phyloP scores from a whole-genome alignment of 2,797 vertebrate genomes.

The Scolopax rusticola region DNA sequence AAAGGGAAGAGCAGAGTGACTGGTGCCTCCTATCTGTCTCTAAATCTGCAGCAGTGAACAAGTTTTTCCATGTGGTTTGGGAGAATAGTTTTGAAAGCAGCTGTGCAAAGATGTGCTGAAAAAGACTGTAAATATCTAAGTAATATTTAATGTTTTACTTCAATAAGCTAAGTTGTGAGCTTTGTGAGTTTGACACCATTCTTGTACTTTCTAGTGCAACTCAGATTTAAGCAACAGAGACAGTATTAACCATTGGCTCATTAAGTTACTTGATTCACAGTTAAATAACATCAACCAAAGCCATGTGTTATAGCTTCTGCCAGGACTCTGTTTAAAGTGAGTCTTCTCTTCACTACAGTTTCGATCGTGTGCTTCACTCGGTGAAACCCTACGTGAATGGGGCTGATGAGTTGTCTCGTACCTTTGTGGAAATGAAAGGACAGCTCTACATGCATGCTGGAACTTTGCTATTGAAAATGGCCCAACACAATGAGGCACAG shows the following conservation, averaged over 20 bases:
- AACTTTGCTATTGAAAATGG: conserved; percentile 92
- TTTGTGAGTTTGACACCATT: background rate
- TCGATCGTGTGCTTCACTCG: conserved; percentile 89
- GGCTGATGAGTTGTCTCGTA: conserved; percentile 86
- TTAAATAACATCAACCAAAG: background rate
- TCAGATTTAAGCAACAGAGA: background rate
- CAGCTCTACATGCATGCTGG: conserved; percentile 94
- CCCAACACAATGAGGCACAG: conserved; percentile 84
- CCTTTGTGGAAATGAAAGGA: conserved; percentile 90
- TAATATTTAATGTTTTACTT: background rate
- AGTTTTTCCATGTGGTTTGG: accelerated
- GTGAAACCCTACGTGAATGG: conserved; percentile 78
- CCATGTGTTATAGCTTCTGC: background rate
- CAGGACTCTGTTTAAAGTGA: background rate
- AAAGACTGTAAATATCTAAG: background rate
- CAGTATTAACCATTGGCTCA: background rate
- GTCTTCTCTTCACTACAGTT: conserved; percentile 80
- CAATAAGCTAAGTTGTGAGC: background rate
- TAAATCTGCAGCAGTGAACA: background rate
- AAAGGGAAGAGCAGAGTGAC: background rate
- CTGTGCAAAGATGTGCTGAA: background rate
- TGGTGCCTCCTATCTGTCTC: background rate
- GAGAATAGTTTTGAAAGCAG: background rate
- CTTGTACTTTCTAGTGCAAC: background rate
- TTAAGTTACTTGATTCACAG: background rate